These are phyloP conservation scores for Prionchulus punctatus DNA, from an alignment of 2,888 invertebrate species.

Conservation along the genomic window DNA sequence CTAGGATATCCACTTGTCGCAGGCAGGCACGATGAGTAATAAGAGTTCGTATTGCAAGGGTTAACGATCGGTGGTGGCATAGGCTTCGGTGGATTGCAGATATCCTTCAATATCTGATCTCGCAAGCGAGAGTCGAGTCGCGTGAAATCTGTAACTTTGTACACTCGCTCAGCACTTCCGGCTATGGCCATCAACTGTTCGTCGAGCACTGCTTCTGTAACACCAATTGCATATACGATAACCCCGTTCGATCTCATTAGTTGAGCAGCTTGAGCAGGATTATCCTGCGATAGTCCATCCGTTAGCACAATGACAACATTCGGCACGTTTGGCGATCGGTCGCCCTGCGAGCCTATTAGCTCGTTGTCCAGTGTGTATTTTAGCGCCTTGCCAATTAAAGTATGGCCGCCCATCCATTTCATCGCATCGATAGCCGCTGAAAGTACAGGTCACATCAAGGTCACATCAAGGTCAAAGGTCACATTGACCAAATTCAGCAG, in stretches of 20 bases:
- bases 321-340: conserved; percentile 4
- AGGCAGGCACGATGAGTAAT: no score
- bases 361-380: conserved; percentile 3
- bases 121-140: no score
- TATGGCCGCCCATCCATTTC: background rate
- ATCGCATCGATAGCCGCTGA: no score
- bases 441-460: no score
- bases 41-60: no score
- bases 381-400: conserved; percentile 9
- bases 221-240: background rate
- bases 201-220: conserved; percentile 11
- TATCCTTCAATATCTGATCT: no score
- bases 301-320: conserved; percentile 10
- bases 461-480: no score
- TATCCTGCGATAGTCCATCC: conserved; percentile 11
- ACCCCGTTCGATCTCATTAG: background rate
- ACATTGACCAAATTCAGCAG: no score
- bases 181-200: conserved; percentile 11
- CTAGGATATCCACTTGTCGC: no score
- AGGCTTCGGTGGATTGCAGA: no score
- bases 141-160: no score
- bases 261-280: conserved; percentile 7
- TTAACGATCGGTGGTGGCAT: no score
- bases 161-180: conserved; percentile 3
- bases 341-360: conserved; percentile 1